phyloP scores from a whole-genome alignment of 2,797 vertebrate species.

The Oreochromis grahami region DNA sequence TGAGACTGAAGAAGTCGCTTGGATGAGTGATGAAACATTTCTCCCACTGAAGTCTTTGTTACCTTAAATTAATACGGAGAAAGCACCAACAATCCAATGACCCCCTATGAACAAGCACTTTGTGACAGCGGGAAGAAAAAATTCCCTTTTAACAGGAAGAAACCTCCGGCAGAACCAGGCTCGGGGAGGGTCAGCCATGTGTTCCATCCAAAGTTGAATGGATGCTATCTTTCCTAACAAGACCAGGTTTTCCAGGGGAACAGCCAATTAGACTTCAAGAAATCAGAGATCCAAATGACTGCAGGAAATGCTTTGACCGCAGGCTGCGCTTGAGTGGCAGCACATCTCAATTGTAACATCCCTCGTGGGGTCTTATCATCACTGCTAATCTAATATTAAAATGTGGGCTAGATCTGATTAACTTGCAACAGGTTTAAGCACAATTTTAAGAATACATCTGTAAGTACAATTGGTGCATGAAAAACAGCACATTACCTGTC shows the following conservation, averaged over 20 bases:
- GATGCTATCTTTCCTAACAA: neutral
- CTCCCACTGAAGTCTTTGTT: too few relatives aligned
- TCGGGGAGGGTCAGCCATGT: neutral
- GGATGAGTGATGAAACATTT: too few relatives aligned
- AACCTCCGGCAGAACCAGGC: neutral
- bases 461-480: neutral
- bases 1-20: too few relatives aligned
- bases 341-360: neutral
- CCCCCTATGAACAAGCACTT: too few relatives aligned
- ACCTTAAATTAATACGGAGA: too few relatives aligned
- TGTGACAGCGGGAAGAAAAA: neutral
- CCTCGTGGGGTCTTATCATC: neutral
- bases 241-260: neutral
- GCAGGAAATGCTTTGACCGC: neutral
- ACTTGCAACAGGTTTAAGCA: neutral
- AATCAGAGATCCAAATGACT: neutral
- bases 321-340: neutral
- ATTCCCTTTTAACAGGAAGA: too few relatives aligned
- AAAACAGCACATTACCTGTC: conserved; percentile 81
- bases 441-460: neutral
- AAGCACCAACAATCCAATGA: too few relatives aligned
- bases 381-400: neutral
- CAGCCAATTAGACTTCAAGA: neutral
- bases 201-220: neutral
- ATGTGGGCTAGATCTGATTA: neutral